Base-by-base conservation (phyloP, 2,888 invertebrate species). In the Papilio protenor region DNA sequence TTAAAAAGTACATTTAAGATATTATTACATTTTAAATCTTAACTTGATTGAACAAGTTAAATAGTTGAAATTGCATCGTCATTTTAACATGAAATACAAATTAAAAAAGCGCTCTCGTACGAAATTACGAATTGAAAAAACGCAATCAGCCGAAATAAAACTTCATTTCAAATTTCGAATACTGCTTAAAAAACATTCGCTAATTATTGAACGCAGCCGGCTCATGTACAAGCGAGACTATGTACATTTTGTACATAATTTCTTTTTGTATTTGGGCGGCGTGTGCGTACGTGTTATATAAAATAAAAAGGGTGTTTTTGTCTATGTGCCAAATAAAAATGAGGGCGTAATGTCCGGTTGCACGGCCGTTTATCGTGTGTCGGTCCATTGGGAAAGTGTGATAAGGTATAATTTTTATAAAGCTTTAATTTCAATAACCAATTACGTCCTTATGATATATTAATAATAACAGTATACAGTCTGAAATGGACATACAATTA, bases 301-400 rank as follows among this genome's bases (percentile, higher is more conserved):
- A 84, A 87, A 89, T 91, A 93, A 91, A 94, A 93, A 91, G 92
- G 92, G 91, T 90, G 91, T 91, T 93, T 93, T 94, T 92, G 92
- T 93, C 94, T 94, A 94, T 94, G 93, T 94, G 92, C 92, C 92
- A 93, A 94, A 94, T 94, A 94, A 94, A 94, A 94, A 94, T 94
- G 94, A 94, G 94, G 90, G 87, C 92, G 92, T 94, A 93, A 94
- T 94, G 93, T 93, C 92, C 94, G 90, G 90, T 88, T 87, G 91
- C 87, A 88, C 87, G 88, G 87, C 86, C 92, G 92, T 91, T 93
- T 93, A 94, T 93, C 92, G 92, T 84, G 83, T 82, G 83, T 79
- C 82, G 83, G 80, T 82, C 82, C 78, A 78, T 78, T 70, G 79
- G 81, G 66, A 83, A 87, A 81, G 73, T 71, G 81, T 77, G 82